Percentiles rank a stretch among this genome's conserved stretches.
These are phyloP conservation scores for Parthenolecanium corni DNA, from an alignment of 2,888 invertebrate genomes.

Conservation along the genomic window DNA sequence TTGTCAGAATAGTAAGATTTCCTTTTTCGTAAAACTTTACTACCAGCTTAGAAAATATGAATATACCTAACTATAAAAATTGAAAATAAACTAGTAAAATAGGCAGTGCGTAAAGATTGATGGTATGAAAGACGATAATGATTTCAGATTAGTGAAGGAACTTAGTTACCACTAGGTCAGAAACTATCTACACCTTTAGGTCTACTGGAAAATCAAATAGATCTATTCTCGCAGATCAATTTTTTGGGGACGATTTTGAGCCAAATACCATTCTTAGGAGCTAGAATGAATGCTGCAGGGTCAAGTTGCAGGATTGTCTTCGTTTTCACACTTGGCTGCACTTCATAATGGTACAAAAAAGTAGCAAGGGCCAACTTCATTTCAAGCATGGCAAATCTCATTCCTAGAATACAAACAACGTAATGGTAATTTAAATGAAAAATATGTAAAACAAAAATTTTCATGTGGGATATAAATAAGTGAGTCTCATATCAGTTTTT, in stretches of 20 bases:
- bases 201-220: too few relatives aligned
- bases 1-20: too few relatives aligned
- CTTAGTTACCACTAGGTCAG: too few relatives aligned
- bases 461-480: neutral
- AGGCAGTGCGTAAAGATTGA: too few relatives aligned
- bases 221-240: too few relatives aligned
- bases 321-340: constrained; percentile 31
- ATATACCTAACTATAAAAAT: too few relatives aligned
- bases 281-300: constrained; percentile 32
- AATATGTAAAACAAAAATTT: neutral
- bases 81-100: too few relatives aligned
- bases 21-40: too few relatives aligned
- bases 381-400: constrained; percentile 46
- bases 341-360: constrained; percentile 38
- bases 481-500: neutral
- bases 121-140: too few relatives aligned
- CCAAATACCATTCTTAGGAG: constrained; percentile 34
- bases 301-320: constrained; percentile 31
- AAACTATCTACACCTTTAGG: too few relatives aligned
- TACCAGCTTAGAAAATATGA: too few relatives aligned
- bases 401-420: constrained; percentile 44
- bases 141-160: too few relatives aligned
- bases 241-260: constrained; percentile 16
- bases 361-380: constrained; percentile 45
- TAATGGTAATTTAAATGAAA: neutral